Conservation (phyloP, 2,113 vertebrate species). For the Cyphomyrus plagiostoma region DNA sequence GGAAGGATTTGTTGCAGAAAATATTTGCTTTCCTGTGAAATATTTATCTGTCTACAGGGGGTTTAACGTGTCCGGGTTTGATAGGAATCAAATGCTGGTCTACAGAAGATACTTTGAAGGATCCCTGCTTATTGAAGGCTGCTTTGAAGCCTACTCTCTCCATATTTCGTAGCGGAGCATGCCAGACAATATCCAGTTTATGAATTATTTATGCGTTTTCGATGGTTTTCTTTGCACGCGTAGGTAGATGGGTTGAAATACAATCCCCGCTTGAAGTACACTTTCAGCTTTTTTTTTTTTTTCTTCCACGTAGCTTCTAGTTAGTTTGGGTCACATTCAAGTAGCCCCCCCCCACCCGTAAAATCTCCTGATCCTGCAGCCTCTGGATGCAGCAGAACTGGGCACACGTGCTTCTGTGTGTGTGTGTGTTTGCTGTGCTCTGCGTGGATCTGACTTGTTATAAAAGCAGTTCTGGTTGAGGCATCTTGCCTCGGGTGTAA, state of each 20-base stretch:
- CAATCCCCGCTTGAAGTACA: not conserved
- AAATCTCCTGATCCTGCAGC: not conserved
- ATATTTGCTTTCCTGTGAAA: not conserved
- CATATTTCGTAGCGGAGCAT: not conserved
- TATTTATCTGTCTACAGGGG: not conserved
- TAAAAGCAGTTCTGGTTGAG: not conserved
- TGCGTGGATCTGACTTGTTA: not conserved
- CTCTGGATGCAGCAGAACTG: not conserved
- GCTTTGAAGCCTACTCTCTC: not conserved
- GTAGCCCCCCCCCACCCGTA: not conserved
- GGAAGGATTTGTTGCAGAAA: not conserved
- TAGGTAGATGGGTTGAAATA: constrained; percentile 6
- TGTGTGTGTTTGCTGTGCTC: not conserved
- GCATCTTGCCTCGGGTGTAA: not conserved
- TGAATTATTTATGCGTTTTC: constrained; percentile 12
- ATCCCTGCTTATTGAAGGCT: not conserved
- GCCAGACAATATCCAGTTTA: constrained; percentile 11
- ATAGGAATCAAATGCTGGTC: not conserved
- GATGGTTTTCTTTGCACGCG: not conserved
- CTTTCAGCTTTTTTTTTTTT: constrained; percentile 2
- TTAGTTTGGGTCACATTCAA: not conserved
- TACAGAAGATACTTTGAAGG: not conserved
- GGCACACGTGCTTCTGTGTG: not conserved
- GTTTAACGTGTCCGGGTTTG: not conserved
- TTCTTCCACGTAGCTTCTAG: not conserved